These are phyloP conservation scores for Spisula solida DNA, from an alignment of 2,888 invertebrate species.

Conservation along the genomic window DNA sequence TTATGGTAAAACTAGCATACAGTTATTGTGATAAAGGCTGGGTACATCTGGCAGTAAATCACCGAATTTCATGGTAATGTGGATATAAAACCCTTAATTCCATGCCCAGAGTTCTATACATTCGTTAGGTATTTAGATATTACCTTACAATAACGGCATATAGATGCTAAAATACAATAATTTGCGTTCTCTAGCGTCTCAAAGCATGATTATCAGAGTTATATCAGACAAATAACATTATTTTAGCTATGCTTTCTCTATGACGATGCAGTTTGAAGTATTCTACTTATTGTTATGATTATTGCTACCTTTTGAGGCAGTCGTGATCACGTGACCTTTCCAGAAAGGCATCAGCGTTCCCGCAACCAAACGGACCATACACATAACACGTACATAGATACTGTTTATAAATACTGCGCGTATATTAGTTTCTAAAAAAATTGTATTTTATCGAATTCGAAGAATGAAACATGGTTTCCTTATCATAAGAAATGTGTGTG, in stretches of 20 bases:
- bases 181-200: background rate
- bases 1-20: background rate
- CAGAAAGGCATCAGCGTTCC: too few relatives aligned
- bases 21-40: background rate
- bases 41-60: background rate
- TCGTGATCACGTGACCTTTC: background rate
- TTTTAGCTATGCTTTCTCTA: too few relatives aligned
- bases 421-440: too few relatives aligned
- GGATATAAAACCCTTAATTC: background rate
- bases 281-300: background rate
- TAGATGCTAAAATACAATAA: background rate
- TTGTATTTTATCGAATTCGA: too few relatives aligned
- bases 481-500: too few relatives aligned
- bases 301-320: background rate
- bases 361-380: too few relatives aligned
- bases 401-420: too few relatives aligned
- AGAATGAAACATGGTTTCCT: too few relatives aligned
- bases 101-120: background rate
- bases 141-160: background rate
- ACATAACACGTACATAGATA: too few relatives aligned
- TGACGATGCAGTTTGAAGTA: too few relatives aligned
- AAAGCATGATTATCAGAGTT: background rate
- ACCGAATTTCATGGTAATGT: background rate
- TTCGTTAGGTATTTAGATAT: background rate
- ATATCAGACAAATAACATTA: background rate